Base-by-base conservation (phyloP, 2,888 invertebrate genomes). In the Gerris lacustris region DNA sequence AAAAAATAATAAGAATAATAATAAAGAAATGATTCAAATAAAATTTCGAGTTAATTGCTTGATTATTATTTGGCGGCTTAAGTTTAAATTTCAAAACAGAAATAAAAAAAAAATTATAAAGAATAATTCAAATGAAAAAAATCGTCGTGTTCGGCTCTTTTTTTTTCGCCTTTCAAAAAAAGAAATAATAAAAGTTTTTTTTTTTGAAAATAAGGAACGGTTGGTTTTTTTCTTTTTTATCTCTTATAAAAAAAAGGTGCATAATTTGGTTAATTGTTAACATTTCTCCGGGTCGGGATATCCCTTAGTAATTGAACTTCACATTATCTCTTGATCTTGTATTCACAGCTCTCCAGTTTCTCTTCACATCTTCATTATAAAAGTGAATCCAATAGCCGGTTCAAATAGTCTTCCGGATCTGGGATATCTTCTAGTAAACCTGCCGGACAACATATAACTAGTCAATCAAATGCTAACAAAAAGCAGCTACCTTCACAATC, bases 381-480 rank as follows among this genome's bases (percentile, higher is more conserved):
- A 31, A 64, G 64, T n/a, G 64, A 64, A 64, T 64, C 64, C 9
- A 64, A 64, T 7, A 64, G 31, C 17, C 64, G 9, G 64, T 64
- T 64, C 17, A 64, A 31, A 31, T 64, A 64, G 9, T 64, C 64
- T n/a, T 64, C 31, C 17, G 75, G 75, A 45, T 72, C 70, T 18
- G 74, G 70, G 67, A 75, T 75, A 71, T 75, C 76, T 69, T 73
- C 74, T 44, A 74, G 71, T 45, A 75, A 69, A 70, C 74, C 76
- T 75, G 70, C 9, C 31, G 31, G 4, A 2, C 31, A 31, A 31
- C 31, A 31, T 31, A 31, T 31, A 31, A 31, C 31, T 31, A 31
- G 31, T 31, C 31, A 31, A 31, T 31, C 1, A 31, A 31, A 31
- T 31, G 31, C 31, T 31, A 31, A 31, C 31, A 31, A 31, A 31